Conservation (phyloP, 2,888 invertebrate genomes). For the Nezara viridula region DNA sequence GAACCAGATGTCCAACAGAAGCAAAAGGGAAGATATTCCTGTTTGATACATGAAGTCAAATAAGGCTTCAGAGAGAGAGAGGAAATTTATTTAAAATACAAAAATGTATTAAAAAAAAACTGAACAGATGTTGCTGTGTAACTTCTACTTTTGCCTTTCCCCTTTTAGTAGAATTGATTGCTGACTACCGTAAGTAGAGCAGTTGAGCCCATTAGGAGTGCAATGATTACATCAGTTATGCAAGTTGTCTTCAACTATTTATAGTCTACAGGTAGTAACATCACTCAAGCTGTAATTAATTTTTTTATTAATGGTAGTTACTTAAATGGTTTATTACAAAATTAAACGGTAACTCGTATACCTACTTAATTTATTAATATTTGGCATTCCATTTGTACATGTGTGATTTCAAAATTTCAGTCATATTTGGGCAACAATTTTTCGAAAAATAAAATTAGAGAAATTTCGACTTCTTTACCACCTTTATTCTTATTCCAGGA, state of each 20-base stretch:
- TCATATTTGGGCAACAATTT: no score
- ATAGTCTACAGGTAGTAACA: neutral
- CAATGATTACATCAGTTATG: neutral
- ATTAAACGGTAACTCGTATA: no score
- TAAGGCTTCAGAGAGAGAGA: neutral
- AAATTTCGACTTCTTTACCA: no score
- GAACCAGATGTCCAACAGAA: no score
- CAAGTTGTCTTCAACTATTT: neutral
- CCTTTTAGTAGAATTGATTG: neutral
- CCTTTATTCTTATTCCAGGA: no score
- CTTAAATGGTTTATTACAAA: neutral
- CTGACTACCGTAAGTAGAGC: conserved; percentile 9
- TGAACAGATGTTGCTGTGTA: neutral
- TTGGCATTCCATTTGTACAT: no score
- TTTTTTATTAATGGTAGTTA: neutral
- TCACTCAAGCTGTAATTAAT: neutral
- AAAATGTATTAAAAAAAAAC: neutral
- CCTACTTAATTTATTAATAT: no score
- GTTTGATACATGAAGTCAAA: neutral
- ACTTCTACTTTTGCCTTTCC: neutral
- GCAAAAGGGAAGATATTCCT: neutral
- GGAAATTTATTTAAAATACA: neutral
- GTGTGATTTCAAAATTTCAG: no score
- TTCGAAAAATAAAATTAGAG: no score
- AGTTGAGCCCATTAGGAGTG: neutral